These are phyloP conservation scores for Pyrrhosoma nymphula DNA, from an alignment of 2,888 invertebrate genomes.

Conservation along the genomic window DNA sequence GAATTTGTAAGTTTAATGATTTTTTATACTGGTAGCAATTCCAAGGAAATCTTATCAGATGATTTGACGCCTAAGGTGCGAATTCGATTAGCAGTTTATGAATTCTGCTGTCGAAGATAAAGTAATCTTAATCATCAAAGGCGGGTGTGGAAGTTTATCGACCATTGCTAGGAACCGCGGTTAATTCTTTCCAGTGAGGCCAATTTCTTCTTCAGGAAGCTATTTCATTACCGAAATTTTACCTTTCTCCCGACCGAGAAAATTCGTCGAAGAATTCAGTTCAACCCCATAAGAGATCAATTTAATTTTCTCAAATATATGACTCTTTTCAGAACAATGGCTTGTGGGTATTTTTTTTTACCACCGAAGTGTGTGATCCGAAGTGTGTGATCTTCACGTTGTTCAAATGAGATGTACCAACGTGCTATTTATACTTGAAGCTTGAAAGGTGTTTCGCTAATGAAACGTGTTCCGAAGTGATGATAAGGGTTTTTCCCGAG, in stretches of 20 bases:
- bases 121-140: background rate
- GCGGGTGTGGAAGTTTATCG: background rate
- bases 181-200: background rate
- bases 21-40: background rate
- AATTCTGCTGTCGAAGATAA: background rate
- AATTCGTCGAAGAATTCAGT: background rate
- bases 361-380: background rate
- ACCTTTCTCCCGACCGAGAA: no score
- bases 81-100: background rate
- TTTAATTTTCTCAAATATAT: background rate
- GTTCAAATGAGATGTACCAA: background rate
- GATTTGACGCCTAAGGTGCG: background rate
- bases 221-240: background rate
- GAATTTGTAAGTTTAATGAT: background rate
- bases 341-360: background rate
- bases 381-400: background rate
- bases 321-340: background rate
- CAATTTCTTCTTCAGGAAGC: background rate
- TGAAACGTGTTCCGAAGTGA: constrained; percentile 39
- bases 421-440: background rate
- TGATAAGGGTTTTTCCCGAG: constrained; percentile 19
- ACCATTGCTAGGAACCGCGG: background rate
- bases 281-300: background rate
- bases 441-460: constrained; percentile 45
- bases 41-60: background rate